Conservation (phyloP, 2,113 vertebrate species). For the Pterocles orientalis region DNA sequence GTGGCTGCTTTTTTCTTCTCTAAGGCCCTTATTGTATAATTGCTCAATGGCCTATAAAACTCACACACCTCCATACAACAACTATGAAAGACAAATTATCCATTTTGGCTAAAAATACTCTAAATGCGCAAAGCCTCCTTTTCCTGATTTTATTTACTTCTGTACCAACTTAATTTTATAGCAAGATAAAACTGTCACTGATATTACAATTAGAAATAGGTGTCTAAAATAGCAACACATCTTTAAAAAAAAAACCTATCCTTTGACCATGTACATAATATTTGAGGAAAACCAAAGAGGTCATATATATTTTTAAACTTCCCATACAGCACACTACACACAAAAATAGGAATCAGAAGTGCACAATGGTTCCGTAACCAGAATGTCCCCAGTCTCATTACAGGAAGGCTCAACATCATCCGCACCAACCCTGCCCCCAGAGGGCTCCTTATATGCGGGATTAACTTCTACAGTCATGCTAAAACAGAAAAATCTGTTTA, state of each 20-base stretch:
- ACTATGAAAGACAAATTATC: background rate
- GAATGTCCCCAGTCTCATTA: background rate
- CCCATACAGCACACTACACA: background rate
- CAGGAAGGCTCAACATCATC: background rate
- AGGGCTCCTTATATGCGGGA: background rate
- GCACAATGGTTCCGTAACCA: background rate
- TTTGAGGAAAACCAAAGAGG: background rate
- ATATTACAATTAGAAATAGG: background rate
- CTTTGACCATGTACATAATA: rapidly evolving
- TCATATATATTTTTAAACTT: background rate
- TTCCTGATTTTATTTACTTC: background rate
- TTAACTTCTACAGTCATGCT: background rate
- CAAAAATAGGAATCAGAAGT: background rate
- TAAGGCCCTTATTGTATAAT: background rate
- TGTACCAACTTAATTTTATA: background rate
- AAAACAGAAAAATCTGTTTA: background rate
- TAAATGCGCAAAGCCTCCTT: background rate
- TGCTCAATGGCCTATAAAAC: background rate
- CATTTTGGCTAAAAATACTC: background rate
- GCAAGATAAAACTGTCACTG: background rate
- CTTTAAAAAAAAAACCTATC: background rate
- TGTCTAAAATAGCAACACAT: background rate
- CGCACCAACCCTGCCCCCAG: rapidly evolving
- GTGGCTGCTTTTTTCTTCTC: background rate
- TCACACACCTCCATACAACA: background rate